Percentiles rank a stretch among this genome's conserved stretches.
Evolutionary conservation across 1,140 invertebrate genomes (phyloP).

Genomic region (Papilio polytes): DNA sequence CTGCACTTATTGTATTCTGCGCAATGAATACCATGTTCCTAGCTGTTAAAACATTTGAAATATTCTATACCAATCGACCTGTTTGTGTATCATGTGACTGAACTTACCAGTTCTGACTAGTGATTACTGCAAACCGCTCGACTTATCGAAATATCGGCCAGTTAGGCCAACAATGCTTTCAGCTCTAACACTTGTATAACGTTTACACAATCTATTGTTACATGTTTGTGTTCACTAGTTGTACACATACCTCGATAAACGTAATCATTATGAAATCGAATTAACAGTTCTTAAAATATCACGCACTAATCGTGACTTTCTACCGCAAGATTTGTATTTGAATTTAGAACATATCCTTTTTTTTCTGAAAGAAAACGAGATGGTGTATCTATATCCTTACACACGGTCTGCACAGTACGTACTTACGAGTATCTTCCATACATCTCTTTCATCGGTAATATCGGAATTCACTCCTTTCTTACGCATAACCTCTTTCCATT

Average conservation of each 20-base stretch:
- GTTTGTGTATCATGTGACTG: not conserved
- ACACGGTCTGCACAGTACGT: too few relatives aligned
- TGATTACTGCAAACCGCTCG: not conserved
- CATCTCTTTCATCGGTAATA: too few relatives aligned
- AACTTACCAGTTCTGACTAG: not conserved
- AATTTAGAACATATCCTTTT: too few relatives aligned
- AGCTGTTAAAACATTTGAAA: not conserved
- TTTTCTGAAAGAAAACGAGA: too few relatives aligned
- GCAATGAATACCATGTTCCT: too few relatives aligned
- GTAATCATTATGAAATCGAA: not conserved
- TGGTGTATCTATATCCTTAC: too few relatives aligned
- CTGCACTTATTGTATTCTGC: too few relatives aligned
- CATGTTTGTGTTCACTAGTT: not conserved
- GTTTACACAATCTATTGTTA: slow-evolving; percentile 23
- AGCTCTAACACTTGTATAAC: too few relatives aligned
- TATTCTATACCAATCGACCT: not conserved
- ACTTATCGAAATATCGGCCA: slow-evolving; percentile 8
- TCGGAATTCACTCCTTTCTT: too few relatives aligned
- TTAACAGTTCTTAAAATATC: not conserved
- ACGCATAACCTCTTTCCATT: too few relatives aligned
- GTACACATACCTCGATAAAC: not conserved
- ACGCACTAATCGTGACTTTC: not conserved
- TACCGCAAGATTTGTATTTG: not conserved
- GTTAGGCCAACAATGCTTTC: not conserved
- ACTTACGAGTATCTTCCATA: too few relatives aligned